Base-by-base conservation (phyloP, 2,113 vertebrate species). In the Semnornis frantzii region DNA sequence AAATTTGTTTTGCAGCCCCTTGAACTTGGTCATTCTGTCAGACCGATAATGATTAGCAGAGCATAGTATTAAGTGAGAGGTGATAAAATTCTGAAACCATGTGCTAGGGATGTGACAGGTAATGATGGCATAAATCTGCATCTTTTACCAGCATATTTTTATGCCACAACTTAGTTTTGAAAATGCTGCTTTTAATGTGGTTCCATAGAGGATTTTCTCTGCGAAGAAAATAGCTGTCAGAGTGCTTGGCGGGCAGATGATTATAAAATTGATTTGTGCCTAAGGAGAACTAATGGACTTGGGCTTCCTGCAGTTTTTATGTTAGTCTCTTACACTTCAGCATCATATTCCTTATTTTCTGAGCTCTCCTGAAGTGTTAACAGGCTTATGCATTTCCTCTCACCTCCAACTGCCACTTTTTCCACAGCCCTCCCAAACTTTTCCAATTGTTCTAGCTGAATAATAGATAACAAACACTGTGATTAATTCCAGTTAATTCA, bases 261-360 rank as follows among this genome's bases (percentile, higher is more conserved):
- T 95, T 91, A 50, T 64, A 85, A 70, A 92, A 96, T 95, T 95
- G 90, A 94, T 95, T 91, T 89, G 79, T 82, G 60, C 79, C 68
- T 92, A 68, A 94, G 76, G 65, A 94, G 55, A 73, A 66, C 76
- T 94, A 91, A 94, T 94, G 90, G 85, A 82, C 90, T 85, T 80
- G 34, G 68, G 54, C 85, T 92, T 95, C 93, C 92, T 63, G 79
- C 85, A 33, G 87, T 9, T 91, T 89, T 87, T 70, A 87, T 5
- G n/a, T 87, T 74, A 66, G 34, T 73, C 60, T 92, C 78, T 73
- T 73, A 54, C 64, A 79, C 89, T 89, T 91, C 55, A 92, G 85
- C 68, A 55, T 46, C 46, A 8, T 58, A 17, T 66, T 82, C 75
- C 8, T 4, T 76, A 50, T 89, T 94, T 95, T 82, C 27, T n/a